Evolutionary conservation across 2,888 invertebrate genomes (phyloP).

Genomic region (Keiferia lycopersicella): DNA sequence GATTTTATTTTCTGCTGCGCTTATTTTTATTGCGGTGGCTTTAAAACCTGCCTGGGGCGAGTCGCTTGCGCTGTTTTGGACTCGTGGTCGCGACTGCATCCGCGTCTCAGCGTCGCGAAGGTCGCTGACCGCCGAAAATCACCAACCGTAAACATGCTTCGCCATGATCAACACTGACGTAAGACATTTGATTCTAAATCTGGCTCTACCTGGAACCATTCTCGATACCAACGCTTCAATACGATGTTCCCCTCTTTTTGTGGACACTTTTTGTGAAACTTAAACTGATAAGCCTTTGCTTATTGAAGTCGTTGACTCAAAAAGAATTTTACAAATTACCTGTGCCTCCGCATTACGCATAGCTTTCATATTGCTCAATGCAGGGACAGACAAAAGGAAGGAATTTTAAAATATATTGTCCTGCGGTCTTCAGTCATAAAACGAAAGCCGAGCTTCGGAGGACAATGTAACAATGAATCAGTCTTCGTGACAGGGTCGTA

Average conservation of each 20-base stretch:
- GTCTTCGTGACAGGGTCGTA: constrained; percentile 55
- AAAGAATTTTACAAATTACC: constrained; percentile 43
- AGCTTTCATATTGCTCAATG: constrained; percentile 31
- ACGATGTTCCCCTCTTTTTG: neutral
- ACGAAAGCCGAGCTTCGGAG: constrained; percentile 43
- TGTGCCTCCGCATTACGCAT: constrained; percentile 41
- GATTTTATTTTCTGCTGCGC: constrained; percentile 47
- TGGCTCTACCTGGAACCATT: constrained; percentile 29
- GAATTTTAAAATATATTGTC: constrained; percentile 41
- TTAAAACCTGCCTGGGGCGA: constrained; percentile 53
- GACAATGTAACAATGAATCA: constrained; percentile 64
- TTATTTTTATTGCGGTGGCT: constrained; percentile 55
- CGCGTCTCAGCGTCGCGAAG: constrained; percentile 62
- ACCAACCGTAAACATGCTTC: constrained; percentile 63
- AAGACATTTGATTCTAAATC: constrained; percentile 29
- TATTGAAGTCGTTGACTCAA: constrained; percentile 30
- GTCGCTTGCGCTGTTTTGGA: constrained; percentile 52
- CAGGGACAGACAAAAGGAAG: constrained; percentile 35
- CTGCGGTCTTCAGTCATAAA: constrained; percentile 44
- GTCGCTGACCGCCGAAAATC: constrained; percentile 74
- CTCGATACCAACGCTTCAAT: constrained; percentile 24
- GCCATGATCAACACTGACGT: constrained; percentile 27
- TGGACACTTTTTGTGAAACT: constrained; percentile 10
- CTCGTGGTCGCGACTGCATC: constrained; percentile 46
- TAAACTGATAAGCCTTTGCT: constrained; percentile 15